phyloP scores from a whole-genome alignment of 2,888 invertebrate species.

The Syritta pipiens region DNA sequence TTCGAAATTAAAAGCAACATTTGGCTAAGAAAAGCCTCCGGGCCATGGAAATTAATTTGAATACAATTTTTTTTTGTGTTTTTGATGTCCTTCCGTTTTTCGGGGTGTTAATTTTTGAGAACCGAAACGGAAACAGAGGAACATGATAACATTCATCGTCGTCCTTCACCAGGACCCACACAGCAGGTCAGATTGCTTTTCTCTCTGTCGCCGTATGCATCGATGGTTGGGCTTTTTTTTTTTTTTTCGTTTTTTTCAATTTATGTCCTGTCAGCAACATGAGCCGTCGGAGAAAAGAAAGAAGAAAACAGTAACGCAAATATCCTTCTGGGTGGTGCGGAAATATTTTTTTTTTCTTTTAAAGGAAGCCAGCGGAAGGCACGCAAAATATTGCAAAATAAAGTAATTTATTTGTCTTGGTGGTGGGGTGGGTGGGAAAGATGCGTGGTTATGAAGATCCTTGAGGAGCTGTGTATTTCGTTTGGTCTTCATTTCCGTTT shows the following conservation, averaged over 20 bases:
- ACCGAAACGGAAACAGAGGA: not conserved
- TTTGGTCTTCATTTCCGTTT: too few relatives aligned
- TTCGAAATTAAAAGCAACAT: conserved; percentile 11
- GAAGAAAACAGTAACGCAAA: not conserved
- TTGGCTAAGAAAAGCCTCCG: conserved; percentile 2
- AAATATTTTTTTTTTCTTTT: not conserved
- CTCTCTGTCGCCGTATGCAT: not conserved
- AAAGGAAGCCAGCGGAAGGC: not conserved
- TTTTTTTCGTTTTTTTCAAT: not conserved
- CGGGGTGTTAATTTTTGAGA: not conserved
- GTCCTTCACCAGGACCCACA: not conserved
- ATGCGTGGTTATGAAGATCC: not conserved
- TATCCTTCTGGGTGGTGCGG: not conserved
- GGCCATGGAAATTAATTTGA: conserved; percentile 27
- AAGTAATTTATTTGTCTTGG: not conserved
- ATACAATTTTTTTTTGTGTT: conserved; percentile 8
- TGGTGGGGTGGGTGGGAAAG: too few relatives aligned
- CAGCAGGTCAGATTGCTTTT: not conserved
- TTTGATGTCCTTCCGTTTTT: not conserved
- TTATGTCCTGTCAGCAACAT: not conserved
- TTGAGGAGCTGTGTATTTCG: too few relatives aligned
- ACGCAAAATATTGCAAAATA: not conserved
- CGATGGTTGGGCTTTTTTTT: not conserved
- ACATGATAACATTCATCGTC: not conserved
- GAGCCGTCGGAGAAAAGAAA: not conserved